Conservation (phyloP, 2,888 invertebrate species). For the Lasioglossum vierecki region DNA sequence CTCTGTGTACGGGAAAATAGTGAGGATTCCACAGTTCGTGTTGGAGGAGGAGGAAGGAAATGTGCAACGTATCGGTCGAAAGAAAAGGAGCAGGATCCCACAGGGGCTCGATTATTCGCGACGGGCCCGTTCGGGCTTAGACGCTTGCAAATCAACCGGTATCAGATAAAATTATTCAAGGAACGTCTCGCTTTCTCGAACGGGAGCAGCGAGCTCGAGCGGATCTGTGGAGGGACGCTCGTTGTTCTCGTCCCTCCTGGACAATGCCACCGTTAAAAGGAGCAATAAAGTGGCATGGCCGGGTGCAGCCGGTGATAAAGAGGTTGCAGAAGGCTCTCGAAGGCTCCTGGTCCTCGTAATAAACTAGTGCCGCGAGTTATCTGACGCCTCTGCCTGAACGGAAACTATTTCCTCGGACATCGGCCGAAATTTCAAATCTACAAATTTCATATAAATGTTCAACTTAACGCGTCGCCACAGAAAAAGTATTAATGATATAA, state of each 20-base stretch:
- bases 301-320: slow-evolving; percentile 71
- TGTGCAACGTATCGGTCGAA: neutral
- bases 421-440: neutral
- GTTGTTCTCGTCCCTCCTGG: slow-evolving; percentile 54
- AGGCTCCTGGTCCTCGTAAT: slow-evolving; percentile 36
- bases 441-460: too few relatives aligned
- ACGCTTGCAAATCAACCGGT: slow-evolving; percentile 52
- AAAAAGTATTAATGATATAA: too few relatives aligned
- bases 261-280: slow-evolving; percentile 80
- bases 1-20: too few relatives aligned
- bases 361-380: slow-evolving; percentile 39
- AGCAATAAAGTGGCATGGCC: slow-evolving; percentile 74
- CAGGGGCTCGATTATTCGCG: slow-evolving; percentile 35
- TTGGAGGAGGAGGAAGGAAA: neutral
- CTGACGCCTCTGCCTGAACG: neutral
- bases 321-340: slow-evolving; percentile 44
- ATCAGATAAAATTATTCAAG: slow-evolving; percentile 59
- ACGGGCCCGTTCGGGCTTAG: slow-evolving; percentile 35
- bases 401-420: neutral
- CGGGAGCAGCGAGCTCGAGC: slow-evolving; percentile 9
- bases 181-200: slow-evolving; percentile 44
- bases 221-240: slow-evolving; percentile 22
- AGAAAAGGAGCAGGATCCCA: slow-evolving; percentile 10
- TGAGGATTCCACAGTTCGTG: too few relatives aligned
- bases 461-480: too few relatives aligned